phyloP scores from a whole-genome alignment of 1,140 invertebrate species.

The Drosophila punjabiensis region DNA sequence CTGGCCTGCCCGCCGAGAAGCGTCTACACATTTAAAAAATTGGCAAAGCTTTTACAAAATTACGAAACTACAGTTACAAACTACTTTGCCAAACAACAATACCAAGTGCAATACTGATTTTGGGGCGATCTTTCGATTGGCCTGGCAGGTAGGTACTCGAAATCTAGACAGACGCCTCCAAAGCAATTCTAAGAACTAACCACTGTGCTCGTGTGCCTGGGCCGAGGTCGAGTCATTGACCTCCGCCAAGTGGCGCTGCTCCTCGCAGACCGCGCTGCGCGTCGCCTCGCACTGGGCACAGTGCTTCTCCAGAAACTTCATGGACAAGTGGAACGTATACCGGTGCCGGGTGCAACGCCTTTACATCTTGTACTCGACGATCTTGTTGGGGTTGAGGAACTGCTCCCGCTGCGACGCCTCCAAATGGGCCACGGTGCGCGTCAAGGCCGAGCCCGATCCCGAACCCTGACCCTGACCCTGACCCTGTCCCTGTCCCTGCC shows the following conservation, averaged over 20 bases:
- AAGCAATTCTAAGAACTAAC: slow-evolving; percentile 73
- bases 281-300: slow-evolving; percentile 81
- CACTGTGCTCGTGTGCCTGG: slow-evolving; percentile 57
- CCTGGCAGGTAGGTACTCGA: slow-evolving; percentile 50
- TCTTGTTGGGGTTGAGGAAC: slow-evolving; percentile 85
- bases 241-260: slow-evolving; percentile 63
- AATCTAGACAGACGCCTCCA: slow-evolving; percentile 27
- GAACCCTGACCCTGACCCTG: slow-evolving; percentile 16
- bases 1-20: slow-evolving; percentile 54
- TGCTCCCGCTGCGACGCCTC: slow-evolving; percentile 82
- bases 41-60: slow-evolving; percentile 81
- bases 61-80: slow-evolving; percentile 81
- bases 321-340: slow-evolving; percentile 85
- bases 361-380: slow-evolving; percentile 85
- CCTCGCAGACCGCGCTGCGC: slow-evolving; percentile 53
- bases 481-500: slow-evolving; percentile 28
- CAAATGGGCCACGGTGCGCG: slow-evolving; percentile 79
- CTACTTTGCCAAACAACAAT: slow-evolving; percentile 57
- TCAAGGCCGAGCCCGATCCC: slow-evolving; percentile 65
- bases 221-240: not conserved
- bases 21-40: slow-evolving; percentile 60
- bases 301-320: slow-evolving; percentile 85
- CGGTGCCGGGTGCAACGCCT: slow-evolving; percentile 85
- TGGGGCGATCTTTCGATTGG: slow-evolving; percentile 31
- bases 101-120: slow-evolving; percentile 54